phyloP scores from a whole-genome alignment of 2,797 vertebrate genomes.

The Hydrophis major region DNA sequence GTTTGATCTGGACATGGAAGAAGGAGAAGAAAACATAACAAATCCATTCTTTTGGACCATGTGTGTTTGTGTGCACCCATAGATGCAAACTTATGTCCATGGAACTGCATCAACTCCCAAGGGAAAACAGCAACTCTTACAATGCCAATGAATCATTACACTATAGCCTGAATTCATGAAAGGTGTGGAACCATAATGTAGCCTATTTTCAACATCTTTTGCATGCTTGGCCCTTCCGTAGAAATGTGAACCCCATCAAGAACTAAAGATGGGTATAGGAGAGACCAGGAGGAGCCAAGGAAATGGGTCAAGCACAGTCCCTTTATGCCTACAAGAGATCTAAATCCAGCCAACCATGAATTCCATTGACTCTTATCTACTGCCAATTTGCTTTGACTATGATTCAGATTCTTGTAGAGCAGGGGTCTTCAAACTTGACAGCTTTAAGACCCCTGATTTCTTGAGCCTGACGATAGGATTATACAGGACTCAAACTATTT shows the following conservation, averaged over 20 bases:
- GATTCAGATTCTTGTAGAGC: too few relatives aligned
- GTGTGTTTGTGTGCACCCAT: neutral
- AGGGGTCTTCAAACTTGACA: too few relatives aligned
- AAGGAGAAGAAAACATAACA: neutral
- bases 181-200: neutral
- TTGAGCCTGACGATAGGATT: neutral
- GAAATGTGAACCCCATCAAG: neutral
- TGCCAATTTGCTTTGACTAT: too few relatives aligned
- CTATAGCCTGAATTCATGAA: neutral
- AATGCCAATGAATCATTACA: neutral
- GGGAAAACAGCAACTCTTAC: neutral
- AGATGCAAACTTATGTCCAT: neutral
- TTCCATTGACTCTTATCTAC: too few relatives aligned
- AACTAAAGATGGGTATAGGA: neutral
- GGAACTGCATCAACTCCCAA: neutral
- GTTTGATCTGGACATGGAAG: neutral
- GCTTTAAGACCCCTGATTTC: neutral
- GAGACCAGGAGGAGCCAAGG: too few relatives aligned
- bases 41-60: neutral
- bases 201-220: neutral
- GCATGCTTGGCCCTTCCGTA: neutral
- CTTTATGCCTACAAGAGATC: too few relatives aligned
- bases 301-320: too few relatives aligned
- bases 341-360: too few relatives aligned
- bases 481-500: neutral